Conservation (phyloP, 1,140 invertebrate genomes). For the Aphelenchoides fujianensis region DNA sequence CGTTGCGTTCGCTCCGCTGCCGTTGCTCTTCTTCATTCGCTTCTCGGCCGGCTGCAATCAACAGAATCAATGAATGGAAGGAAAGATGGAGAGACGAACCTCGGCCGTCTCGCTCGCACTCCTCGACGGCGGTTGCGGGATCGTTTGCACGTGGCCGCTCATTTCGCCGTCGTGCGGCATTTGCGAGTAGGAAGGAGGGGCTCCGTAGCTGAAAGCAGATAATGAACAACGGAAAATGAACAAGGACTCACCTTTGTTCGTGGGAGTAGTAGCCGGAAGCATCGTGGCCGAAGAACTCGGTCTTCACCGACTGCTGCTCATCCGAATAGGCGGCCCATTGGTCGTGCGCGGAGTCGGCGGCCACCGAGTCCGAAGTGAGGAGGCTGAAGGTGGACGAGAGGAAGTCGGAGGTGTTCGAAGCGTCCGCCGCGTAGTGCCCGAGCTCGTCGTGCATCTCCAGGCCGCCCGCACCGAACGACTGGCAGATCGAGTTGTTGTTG, state of each 20-base stretch:
- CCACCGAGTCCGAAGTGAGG: neutral
- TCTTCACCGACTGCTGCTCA: neutral
- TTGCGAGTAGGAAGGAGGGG: neutral
- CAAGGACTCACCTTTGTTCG: neutral
- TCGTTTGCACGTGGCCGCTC: too few relatives aligned
- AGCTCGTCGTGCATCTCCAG: neutral
- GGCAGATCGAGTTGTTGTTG: slow-evolving; percentile 8
- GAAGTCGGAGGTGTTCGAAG: slow-evolving; percentile 12
- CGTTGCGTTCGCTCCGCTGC: neutral
- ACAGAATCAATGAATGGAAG: neutral
- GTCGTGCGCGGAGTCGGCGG: neutral
- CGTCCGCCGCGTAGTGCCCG: neutral
- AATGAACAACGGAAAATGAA: neutral
- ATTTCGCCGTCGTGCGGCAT: too few relatives aligned
- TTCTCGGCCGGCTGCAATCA: slow-evolving; percentile 9
- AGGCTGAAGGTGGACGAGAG: slow-evolving; percentile 14
- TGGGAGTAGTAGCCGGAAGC: neutral
- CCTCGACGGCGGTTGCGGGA: neutral
- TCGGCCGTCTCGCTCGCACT: neutral
- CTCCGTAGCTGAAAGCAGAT: neutral
- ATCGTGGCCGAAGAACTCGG: neutral
- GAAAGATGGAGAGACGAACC: neutral
- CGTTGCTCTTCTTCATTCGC: slow-evolving; percentile 1
- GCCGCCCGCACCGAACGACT: neutral
- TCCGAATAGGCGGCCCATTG: neutral